Evolutionary conservation across 2,797 vertebrate species (phyloP), one percentile per base, ranked within the genome.

Genomic region (Mus minutoides): DNA sequence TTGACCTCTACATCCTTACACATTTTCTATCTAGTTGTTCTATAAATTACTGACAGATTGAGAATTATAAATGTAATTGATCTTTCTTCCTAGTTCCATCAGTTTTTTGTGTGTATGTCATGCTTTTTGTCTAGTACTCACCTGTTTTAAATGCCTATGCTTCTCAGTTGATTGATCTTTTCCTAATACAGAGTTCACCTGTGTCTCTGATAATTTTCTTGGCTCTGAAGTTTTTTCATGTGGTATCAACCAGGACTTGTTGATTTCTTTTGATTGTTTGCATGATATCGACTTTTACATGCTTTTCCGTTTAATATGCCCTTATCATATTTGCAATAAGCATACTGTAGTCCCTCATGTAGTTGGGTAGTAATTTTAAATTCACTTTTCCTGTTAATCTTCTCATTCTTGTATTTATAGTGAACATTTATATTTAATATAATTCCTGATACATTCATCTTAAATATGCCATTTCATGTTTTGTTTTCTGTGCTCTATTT

Each of bases 171-270:
- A 69, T 17, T 73, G 54, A 86, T 67, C 77, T 69, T 71, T 43
- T 78, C 24, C 43, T 85, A 16, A 34, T 46, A 46, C 31, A 84
- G 49, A 85, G 31, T 12, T 21, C 7, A 43, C 19, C 22, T 89
- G n/a, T 94, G 24, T 64, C 67, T 95, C 43, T 92, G 29, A 54
- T 79, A 69, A 71, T 84, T 92, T 94, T 88, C 37, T 90, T 92
- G 87, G 54, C 56, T 79, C 62, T 40, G 49, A 64, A 78, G 37
- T 92, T 85, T 86, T 37, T 88, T 46, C 56, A 43, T 22, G 11
- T 92, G 46, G 43, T 69, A 78, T 49, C 75, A 93, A 69, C 56
- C 31, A 87, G 79, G 2, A 4, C 58, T 73, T 75, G 34, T 43
- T 96, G 40, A 17, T 94, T 92, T 26, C 49, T 93, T 96, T 62